Evolutionary conservation across 2,888 invertebrate genomes (phyloP).

Genomic region (Helobdella robusta): DNA sequence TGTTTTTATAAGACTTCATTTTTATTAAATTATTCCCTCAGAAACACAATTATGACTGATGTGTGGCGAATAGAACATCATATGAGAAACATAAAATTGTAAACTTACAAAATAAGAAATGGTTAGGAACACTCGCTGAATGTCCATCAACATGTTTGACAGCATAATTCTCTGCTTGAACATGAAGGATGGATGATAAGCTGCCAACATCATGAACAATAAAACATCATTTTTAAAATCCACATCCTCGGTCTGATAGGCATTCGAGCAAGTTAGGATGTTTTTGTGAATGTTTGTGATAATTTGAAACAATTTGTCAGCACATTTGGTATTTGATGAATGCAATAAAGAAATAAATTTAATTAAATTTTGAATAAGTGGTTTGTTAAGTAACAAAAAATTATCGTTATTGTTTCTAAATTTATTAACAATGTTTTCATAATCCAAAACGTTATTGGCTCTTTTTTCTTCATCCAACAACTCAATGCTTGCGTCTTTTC

Average conservation of each 20-base stretch:
- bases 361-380: no score
- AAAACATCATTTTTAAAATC: slow-evolving; percentile 2
- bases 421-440: slow-evolving; percentile 3
- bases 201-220: slow-evolving; percentile 1
- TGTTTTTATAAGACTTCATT: no score
- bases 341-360: slow-evolving; percentile 1
- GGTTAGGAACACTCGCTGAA: slow-evolving; percentile 6
- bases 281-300: slow-evolving; percentile 4
- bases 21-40: no score
- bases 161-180: slow-evolving; percentile 7
- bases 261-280: background rate
- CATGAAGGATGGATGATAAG: slow-evolving; percentile 10
- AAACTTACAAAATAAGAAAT: no score
- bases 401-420: no score
- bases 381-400: no score
- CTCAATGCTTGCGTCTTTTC: slow-evolving; percentile 5
- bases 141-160: background rate
- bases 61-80: no score
- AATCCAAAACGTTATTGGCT: slow-evolving; percentile 3
- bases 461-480: slow-evolving; percentile 12
- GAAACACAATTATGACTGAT: no score
- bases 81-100: no score
- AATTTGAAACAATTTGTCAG: background rate
- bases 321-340: slow-evolving; percentile 13
- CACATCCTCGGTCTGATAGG: background rate